Evolutionary conservation across 2,113 vertebrate species (phyloP), one percentile per base, ranked within the genome.

Genomic region (Seriola rivoliana): DNA sequence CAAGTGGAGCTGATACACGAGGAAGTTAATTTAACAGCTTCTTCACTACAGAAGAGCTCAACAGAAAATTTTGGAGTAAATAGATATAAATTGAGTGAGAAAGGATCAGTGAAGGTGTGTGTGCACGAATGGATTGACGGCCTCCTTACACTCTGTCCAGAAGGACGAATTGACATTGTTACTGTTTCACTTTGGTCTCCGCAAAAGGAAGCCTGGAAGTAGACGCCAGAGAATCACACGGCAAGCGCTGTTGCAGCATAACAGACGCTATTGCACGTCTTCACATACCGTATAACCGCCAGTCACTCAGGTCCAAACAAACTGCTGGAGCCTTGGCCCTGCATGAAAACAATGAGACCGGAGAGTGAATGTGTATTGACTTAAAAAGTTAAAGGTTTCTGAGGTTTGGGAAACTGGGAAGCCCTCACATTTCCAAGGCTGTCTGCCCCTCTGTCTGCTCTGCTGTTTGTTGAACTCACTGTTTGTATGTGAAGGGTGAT

Each of bases 191-290:
- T 81, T 86, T 80, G 29, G 29, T 29, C 29, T 29, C 29, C 29
- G 29, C 29, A 29, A 84, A 90, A 87, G 86, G 57, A 69, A 70
- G 67, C 75, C 86, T 90, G 82, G 84, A 86, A 82, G 86, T 81
- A 0, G 46, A 74, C 63, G 46, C 73, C 54, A 67, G 71, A 86
- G 86, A 70, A 42, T 86, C 78, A 29, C 57, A 81, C 44, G 48
- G 68, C 81, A 32, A 52, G 78, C 52, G 29, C 38, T 14, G 19
- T 64, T 19, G 70, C 71, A 54, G 78, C 69, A 8, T 76, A 76
- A 69, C 57, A 67, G 71, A 11, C 5, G n/a, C 69, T 1, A 25
- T 70, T 74, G 23, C 58, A 23, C 32, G 57, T 72, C 80, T 79
- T 81, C 81, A 77, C 54, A 29, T 29, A 29, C 29, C 2, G 78